Conservation (phyloP, 2,797 vertebrate genomes). For the Trachurus trachurus region DNA sequence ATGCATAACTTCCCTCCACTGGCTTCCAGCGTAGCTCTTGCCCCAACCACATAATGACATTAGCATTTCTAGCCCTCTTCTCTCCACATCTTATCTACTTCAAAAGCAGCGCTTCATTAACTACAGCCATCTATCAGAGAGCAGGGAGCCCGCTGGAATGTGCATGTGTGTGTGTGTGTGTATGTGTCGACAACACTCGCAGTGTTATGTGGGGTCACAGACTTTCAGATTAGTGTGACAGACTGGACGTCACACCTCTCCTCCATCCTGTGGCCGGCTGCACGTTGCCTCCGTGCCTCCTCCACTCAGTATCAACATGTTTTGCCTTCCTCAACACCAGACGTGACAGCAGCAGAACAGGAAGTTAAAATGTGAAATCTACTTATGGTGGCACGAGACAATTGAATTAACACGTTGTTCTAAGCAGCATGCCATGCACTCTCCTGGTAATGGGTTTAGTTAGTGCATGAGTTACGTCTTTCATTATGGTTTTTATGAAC, state of each 20-base stretch:
- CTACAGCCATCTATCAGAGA: constrained; percentile 68
- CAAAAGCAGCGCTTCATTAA: constrained; percentile 77
- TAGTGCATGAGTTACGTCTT: neutral
- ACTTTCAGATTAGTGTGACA: constrained; percentile 70
- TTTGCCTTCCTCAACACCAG: constrained; percentile 24
- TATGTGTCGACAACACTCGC: constrained; percentile 40
- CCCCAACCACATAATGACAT: constrained; percentile 64
- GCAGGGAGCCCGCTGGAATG: constrained; percentile 61
- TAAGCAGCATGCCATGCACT: no score
- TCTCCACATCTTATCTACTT: constrained; percentile 76
- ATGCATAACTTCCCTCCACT: constrained; percentile 20
- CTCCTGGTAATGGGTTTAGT: constrained; percentile 29
- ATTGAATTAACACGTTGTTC: constrained; percentile 27
- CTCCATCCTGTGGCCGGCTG: constrained; percentile 2
- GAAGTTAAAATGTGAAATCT: constrained; percentile 19
- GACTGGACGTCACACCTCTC: constrained; percentile 61
- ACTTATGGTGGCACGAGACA: constrained; percentile 12
- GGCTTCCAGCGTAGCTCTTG: constrained; percentile 40
- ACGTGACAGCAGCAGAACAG: constrained; percentile 19
- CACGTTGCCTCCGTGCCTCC: constrained; percentile 49
- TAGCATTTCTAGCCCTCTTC: constrained; percentile 65
- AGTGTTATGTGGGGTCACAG: constrained; percentile 66
- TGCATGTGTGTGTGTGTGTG: constrained; percentile 24
- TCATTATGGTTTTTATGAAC: neutral
- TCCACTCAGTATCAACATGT: constrained; percentile 56